phyloP scores from a whole-genome alignment of 2,797 vertebrate species.

The Cryptoprocta ferox region DNA sequence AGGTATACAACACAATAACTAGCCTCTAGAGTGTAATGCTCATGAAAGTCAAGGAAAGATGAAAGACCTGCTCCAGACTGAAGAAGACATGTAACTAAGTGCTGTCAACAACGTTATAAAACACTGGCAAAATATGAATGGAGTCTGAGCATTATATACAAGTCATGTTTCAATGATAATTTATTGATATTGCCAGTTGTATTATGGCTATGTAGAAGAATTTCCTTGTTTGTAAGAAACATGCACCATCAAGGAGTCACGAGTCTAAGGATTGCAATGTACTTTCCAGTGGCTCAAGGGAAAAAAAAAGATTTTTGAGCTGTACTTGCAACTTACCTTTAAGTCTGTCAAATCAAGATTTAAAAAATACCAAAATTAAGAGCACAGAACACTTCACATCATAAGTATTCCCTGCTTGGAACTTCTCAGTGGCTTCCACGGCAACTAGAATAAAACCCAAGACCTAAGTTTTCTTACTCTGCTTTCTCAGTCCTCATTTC shows the following conservation, averaged over 20 bases:
- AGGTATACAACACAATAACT: neutral
- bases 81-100: neutral
- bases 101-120: neutral
- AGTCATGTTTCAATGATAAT: neutral
- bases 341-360: neutral
- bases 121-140: neutral
- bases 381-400: neutral
- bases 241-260: neutral
- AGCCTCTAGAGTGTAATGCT: neutral
- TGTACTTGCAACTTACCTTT: neutral
- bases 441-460: neutral
- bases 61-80: neutral
- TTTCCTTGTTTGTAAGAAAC: neutral
- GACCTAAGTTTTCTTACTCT: accelerated
- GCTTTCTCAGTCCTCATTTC: neutral
- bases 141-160: neutral
- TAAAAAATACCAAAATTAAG: neutral
- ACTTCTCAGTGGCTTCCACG: neutral
- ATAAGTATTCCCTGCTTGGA: neutral
- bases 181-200: neutral
- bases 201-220: neutral
- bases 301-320: neutral
- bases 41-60: neutral
- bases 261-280: neutral
- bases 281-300: neutral